These are phyloP conservation scores for Mythimna albipuncta DNA, from an alignment of 2,888 invertebrate genomes.

Conservation along the genomic window DNA sequence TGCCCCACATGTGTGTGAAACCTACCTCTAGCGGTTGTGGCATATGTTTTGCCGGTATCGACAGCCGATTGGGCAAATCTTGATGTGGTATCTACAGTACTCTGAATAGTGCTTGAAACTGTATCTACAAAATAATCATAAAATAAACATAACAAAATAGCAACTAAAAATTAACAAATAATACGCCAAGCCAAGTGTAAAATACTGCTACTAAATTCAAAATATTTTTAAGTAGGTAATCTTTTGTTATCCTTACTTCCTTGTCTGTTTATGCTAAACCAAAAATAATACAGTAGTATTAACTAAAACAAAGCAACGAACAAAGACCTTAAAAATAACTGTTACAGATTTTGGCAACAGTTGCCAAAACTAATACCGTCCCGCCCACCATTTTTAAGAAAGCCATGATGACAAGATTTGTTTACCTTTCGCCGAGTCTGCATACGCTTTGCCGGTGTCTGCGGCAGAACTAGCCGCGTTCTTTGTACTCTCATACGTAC, in stretches of 20 bases:
- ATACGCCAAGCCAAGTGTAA: background rate
- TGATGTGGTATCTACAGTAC: slow-evolving; percentile 77
- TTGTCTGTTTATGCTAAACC: background rate
- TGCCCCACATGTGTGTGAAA: slow-evolving; percentile 7
- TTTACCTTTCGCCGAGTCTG: slow-evolving; percentile 75
- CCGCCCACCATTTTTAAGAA: slow-evolving; percentile 51
- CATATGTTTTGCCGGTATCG: slow-evolving; percentile 76
- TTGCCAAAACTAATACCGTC: slow-evolving; percentile 53
- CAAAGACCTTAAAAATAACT: slow-evolving; percentile 26
- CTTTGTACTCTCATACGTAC: slow-evolving; percentile 75
- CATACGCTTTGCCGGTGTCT: slow-evolving; percentile 74
- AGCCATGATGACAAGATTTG: slow-evolving; percentile 54
- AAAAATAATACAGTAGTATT: background rate
- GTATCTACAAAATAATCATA: slow-evolving; percentile 76
- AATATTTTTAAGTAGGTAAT: background rate
- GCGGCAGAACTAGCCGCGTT: slow-evolving; percentile 67
- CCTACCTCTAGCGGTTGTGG: slow-evolving; percentile 73
- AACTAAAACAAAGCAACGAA: slow-evolving; percentile 23
- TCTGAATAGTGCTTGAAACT: slow-evolving; percentile 72
- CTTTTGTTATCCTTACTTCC: background rate
- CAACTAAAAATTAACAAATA: slow-evolving; percentile 2
- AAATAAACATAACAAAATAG: slow-evolving; percentile 21
- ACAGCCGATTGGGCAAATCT: slow-evolving; percentile 75
- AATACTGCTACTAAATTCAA: background rate
- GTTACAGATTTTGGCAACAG: slow-evolving; percentile 27